Base-by-base conservation (phyloP, 2,888 invertebrate species). In the Mimachlamys varia region DNA sequence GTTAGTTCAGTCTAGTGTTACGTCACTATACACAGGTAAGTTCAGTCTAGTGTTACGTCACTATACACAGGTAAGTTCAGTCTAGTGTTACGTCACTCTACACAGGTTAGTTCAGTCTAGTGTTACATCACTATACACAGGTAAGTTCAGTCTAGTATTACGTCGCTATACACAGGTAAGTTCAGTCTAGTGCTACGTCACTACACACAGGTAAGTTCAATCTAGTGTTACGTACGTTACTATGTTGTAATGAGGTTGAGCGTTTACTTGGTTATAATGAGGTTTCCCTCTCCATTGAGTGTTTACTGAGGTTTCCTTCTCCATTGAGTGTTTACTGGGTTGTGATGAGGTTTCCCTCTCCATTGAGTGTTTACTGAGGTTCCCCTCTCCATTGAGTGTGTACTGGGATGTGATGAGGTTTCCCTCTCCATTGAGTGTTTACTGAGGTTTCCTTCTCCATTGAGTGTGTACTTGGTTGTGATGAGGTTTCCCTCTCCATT, bases 81-180 rank as follows among this genome's bases (percentile, higher is more conserved):
- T 44, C 44, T 44, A 44, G 4, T 44, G 44, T 44, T 44, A 44
- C 3, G 7, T 5, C 44, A 93, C 97, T 99, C 97, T 99, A 89
- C 97, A 98, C 96, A 98, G 99, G 50, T 99, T 99, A 97, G 98
- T 44, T 44, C 7, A 44, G 97, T 10, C 95, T 97, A n/a, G 95
- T 97, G 19, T 94, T 97, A 50, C 95, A 97, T 58, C 97, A 44
- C 44, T 44, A 44, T 44, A 44, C 44, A 44, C 44, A 44, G 44
- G 44, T 44, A 44, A 44, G 44, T 44, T 44, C 44, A 44, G 7
- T 44, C 44, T 5, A 5, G 4, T 44, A 7, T 44, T 44, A 49
- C 95, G 97, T 58, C 97, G 97, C 93, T 97, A 97, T 95, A 97
- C 97, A 22, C 97, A 97, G 97, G 97, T 97, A 10, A 33, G 33